These are phyloP conservation scores for Stigmatopora argus DNA, from an alignment of 2,113 vertebrate genomes.

Conservation along the genomic window DNA sequence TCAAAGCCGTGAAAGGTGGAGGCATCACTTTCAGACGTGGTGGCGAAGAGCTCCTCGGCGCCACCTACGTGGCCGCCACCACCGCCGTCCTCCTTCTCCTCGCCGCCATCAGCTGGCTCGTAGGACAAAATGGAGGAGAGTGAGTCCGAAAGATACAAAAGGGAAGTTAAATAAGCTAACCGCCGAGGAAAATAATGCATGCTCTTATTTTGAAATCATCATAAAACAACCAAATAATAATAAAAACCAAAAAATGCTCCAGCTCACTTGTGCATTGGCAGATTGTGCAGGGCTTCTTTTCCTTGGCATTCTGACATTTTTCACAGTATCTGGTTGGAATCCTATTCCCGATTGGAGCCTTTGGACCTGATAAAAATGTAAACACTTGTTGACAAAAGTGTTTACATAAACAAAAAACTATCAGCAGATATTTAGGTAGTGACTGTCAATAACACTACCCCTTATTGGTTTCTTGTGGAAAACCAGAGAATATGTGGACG, in stretches of 20 bases:
- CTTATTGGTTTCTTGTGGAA: not conserved
- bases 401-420: not conserved
- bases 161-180: too few species aligned
- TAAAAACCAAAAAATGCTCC: not conserved
- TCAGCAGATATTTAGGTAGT: not conserved
- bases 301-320: conserved; percentile 89
- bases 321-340: conserved; percentile 95
- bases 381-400: too few species aligned
- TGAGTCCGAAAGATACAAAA: too few species aligned
- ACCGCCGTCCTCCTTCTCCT: conserved; percentile 82
- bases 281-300: conserved; percentile 87
- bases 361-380: conserved; percentile 76
- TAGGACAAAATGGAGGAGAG: conserved; percentile 9
- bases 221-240: too few species aligned
- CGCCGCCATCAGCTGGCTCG: conserved; percentile 80
- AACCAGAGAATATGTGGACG: not conserved
- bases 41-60: conserved; percentile 96
- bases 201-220: too few species aligned
- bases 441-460: not conserved
- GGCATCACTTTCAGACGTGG: conserved; percentile 96
- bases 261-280: conserved; percentile 90
- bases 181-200: too few species aligned
- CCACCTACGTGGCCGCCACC: conserved; percentile 78
- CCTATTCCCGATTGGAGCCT: conserved; percentile 83
- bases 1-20: conserved; percentile 99